Percentiles rank a stretch among this genome's conserved stretches.
These are phyloP conservation scores for Cephalopterus ornatus DNA, from an alignment of 2,113 vertebrate genomes.

Conservation along the genomic window DNA sequence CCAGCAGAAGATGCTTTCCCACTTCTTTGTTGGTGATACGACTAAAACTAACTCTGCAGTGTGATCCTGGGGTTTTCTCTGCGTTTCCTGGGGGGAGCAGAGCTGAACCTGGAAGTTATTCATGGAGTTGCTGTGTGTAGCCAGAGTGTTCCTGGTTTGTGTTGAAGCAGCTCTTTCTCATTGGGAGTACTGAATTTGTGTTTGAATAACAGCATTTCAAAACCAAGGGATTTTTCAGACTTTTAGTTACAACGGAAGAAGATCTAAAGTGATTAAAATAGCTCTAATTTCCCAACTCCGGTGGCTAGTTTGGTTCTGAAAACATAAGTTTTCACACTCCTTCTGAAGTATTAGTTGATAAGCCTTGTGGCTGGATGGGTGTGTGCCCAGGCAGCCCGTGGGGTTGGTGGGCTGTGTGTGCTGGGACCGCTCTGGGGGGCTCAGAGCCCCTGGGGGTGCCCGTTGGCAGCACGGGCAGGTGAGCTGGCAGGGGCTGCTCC, in stretches of 20 bases:
- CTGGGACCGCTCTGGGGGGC: background rate
- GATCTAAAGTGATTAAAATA: background rate
- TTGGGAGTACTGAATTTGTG: background rate
- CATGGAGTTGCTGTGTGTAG: background rate
- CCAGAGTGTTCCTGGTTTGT: background rate
- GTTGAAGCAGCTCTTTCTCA: background rate
- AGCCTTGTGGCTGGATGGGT: no score
- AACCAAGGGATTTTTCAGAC: background rate
- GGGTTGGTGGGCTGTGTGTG: background rate
- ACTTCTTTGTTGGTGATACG: background rate
- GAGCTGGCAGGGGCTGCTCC: background rate
- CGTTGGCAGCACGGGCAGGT: background rate
- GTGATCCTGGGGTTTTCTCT: background rate
- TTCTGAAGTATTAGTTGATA: background rate
- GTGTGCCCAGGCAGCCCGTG: background rate
- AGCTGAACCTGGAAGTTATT: background rate
- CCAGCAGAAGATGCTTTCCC: background rate
- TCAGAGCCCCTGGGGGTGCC: background rate
- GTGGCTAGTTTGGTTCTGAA: background rate
- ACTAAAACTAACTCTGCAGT: background rate
- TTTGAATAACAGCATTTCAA: background rate
- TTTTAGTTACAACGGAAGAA: background rate
- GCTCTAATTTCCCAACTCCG: background rate
- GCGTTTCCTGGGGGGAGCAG: background rate
- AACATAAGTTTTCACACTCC: fast-evolving